A percentile compares a stretch with the other conserved stretches of the same genome.
These are phyloP conservation scores for Lepilemur septentrionalis DNA, from an alignment of 2,797 vertebrate genomes.

Conservation along the genomic window DNA sequence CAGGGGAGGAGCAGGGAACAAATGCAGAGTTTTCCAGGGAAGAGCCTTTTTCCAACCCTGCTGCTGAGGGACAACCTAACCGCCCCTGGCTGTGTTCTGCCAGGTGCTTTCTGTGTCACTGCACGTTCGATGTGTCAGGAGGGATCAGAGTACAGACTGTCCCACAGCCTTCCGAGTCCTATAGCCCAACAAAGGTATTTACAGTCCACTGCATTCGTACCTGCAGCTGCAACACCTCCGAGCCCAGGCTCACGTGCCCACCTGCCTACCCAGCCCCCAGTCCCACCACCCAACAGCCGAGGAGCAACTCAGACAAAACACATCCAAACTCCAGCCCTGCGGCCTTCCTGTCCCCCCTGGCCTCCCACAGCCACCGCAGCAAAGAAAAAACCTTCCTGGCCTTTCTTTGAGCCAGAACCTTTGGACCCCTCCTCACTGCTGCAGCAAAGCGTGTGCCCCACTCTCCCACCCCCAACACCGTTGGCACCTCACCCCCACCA, in stretches of 20 bases:
- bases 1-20: neutral
- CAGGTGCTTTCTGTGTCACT: no score
- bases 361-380: neutral
- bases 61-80: rapidly evolving
- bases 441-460: no score
- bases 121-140: rapidly evolving
- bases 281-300: neutral
- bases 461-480: no score
- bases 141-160: neutral
- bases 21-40: neutral
- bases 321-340: neutral
- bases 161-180: neutral
- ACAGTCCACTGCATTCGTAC: no score
- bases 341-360: neutral
- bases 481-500: no score
- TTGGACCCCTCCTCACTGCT: rapidly evolving
- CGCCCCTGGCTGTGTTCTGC: rapidly evolving
- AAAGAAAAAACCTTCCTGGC: neutral
- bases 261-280: no score
- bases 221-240: no score
- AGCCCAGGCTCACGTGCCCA: neutral
- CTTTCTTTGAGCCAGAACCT: rapidly evolving
- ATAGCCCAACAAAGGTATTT: rapidly evolving
- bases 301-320: neutral
- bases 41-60: no score